Evolutionary conservation across 1,140 invertebrate genomes (phyloP).

Genomic region (Papilio aristodemus): DNA sequence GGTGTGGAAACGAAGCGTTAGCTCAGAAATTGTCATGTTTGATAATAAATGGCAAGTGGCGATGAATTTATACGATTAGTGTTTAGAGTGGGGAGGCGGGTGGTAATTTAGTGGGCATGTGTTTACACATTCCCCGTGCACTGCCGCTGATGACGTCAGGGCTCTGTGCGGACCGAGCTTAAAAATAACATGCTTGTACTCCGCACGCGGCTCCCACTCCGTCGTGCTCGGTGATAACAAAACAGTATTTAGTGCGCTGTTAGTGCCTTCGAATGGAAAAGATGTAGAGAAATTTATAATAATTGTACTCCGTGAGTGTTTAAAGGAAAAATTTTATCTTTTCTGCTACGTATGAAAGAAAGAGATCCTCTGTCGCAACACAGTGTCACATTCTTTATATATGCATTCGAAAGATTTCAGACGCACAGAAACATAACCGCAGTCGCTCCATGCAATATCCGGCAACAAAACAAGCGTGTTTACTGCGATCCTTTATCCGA

Average conservation of each 20-base stretch:
- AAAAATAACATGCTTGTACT: constrained; percentile 1
- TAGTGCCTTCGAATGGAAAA: too few relatives aligned
- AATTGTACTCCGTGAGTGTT: too few relatives aligned
- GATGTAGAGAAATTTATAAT: too few relatives aligned
- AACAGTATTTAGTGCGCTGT: too few relatives aligned
- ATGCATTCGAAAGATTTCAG: too few relatives aligned
- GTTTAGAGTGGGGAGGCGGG: not conserved
- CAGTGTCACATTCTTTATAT: too few relatives aligned
- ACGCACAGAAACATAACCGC: too few relatives aligned
- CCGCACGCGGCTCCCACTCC: not conserved
- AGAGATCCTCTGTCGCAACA: too few relatives aligned
- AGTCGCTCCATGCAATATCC: not conserved
- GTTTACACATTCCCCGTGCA: constrained; percentile 14
- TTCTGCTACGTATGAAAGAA: too few relatives aligned
- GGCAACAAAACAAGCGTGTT: constrained; percentile 4
- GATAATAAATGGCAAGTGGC: not conserved
- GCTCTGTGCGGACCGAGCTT: not conserved
- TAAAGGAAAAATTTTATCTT: too few relatives aligned
- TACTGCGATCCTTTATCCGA: not conserved
- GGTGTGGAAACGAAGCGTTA: too few relatives aligned
- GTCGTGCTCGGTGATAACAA: not conserved
- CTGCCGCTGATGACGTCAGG: constrained; percentile 2
- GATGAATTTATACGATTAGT: not conserved
- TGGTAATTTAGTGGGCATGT: not conserved
- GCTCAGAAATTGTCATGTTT: not conserved